Base-by-base conservation (phyloP, 2,797 vertebrate species). In the Okamejei kenojei region DNA sequence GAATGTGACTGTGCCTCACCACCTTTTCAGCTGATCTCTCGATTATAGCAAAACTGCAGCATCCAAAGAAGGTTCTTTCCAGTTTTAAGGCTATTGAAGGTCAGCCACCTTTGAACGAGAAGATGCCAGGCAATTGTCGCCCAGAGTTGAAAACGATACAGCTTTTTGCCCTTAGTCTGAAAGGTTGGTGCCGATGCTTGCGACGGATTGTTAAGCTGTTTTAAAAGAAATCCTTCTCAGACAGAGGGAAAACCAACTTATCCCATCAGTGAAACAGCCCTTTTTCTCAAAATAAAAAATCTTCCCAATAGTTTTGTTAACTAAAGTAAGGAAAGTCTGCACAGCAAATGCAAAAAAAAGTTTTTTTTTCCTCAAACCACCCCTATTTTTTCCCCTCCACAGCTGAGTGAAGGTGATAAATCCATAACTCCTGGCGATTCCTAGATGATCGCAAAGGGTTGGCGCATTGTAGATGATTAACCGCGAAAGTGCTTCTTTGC, bases 21-120 rank as follows among this genome's bases (percentile, higher is more conserved):
- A 65, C 7, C 63, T 35, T n/a, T 61, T 38, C 65, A 71, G 86
- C 23, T 58, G 38, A 71, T 73, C 26, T 7, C 38, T 54, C 68
- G 26, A 91, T 38, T 71, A 90, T 21, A 2, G 65, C 11, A 21
- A 71, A 90, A 32, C 7, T 10, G 32, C 23, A 45, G 74, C 21
- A 68, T 35, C 88, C 90, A 74, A 73, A 91, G 68, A 45, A 45
- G 4, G 71, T 73, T 91, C 23, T 35, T 74, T 54, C 65, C 68
- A 35, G 90, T 21, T 71, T 91, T 88, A 88, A 88, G 84, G 84
- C 82, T 63, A 86, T 32, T 19, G 29, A n/a, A 63, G 58, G 58
- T 32, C 61, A 68, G n/a, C 84, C n/a, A 68, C n/a, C 84, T 88
- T 68, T 21, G 84, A n/a, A 17, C 61, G 9, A 68, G 63, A 88